Evolutionary conservation across 2,113 vertebrate species (phyloP).

Genomic region (Engraulis encrasicolus): DNA sequence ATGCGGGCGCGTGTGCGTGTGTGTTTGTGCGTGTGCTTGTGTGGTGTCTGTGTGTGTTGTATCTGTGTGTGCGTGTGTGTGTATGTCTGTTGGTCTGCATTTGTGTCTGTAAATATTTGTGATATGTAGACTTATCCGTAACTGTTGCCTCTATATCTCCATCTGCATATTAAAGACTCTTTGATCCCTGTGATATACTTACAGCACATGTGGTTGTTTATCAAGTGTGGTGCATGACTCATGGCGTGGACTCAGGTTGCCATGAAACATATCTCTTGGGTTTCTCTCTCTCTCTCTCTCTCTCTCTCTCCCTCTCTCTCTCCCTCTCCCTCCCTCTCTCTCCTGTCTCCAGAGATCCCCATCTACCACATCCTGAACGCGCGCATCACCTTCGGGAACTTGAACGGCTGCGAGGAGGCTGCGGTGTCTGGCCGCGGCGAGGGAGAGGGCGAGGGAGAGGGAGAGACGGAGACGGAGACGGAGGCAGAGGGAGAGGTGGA

Average conservation of each 20-base stretch:
- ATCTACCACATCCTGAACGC: slow-evolving; percentile 97
- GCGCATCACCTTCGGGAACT: slow-evolving; percentile 96
- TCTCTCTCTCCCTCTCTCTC: slow-evolving; percentile 28
- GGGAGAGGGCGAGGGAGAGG: slow-evolving; percentile 78
- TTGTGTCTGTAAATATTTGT: too few species aligned
- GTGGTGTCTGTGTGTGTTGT: too few species aligned
- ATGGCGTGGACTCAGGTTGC: background rate
- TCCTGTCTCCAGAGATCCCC: slow-evolving; percentile 85
- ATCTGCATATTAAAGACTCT: too few species aligned
- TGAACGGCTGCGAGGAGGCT: slow-evolving; percentile 92
- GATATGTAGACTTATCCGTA: too few species aligned
- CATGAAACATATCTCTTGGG: too few species aligned
- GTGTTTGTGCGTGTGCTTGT: background rate
- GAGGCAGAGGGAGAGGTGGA: slow-evolving; percentile 80
- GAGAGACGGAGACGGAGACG: slow-evolving; percentile 84
- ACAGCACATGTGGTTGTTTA: too few species aligned
- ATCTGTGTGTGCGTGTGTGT: background rate
- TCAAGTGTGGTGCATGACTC: too few species aligned
- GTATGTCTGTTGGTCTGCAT: background rate
- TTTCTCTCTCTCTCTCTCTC: background rate
- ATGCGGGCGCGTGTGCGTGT: background rate
- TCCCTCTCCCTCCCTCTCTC: background rate
- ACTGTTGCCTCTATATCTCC: too few species aligned
- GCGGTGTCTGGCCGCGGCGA: slow-evolving; percentile 61
- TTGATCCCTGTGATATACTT: too few species aligned